Conservation (phyloP, 2,797 vertebrate genomes). For the Vultur gryphus region DNA sequence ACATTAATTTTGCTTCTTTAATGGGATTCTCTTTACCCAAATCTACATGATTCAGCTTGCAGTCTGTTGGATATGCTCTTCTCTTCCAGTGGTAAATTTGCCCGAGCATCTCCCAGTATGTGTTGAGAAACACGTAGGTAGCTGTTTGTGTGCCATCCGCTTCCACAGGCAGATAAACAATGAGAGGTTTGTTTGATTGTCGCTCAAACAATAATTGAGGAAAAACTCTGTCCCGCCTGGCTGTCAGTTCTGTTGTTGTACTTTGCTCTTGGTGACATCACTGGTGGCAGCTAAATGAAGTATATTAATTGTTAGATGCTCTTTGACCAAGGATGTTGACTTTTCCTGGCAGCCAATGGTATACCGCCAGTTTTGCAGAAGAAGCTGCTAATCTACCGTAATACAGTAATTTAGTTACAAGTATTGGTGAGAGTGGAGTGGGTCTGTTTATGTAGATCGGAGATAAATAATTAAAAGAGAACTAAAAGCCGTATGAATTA, state of each 20-base stretch:
- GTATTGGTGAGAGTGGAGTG: neutral
- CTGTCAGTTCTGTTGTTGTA: constrained; percentile 46
- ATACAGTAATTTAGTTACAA: neutral
- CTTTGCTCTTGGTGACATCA: constrained; percentile 22
- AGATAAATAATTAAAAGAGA: neutral
- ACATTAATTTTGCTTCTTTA: constrained; percentile 8
- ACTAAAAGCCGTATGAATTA: neutral
- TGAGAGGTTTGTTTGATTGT: neutral
- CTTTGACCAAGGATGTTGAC: constrained; percentile 28
- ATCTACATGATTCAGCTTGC: constrained; percentile 27
- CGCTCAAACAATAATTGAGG: neutral
- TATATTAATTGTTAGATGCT: neutral
- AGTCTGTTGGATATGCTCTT: neutral
- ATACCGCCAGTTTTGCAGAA: neutral
- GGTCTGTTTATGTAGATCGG: neutral
- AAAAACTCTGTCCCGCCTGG: neutral
- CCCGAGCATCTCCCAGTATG: neutral
- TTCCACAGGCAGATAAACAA: neutral
- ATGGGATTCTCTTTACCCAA: constrained; percentile 18
- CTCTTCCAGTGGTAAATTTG: constrained; percentile 22
- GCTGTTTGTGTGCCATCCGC: neutral
- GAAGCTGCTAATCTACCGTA: neutral
- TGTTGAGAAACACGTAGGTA: neutral
- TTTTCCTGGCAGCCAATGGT: neutral
- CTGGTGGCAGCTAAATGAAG: constrained; percentile 2